These are phyloP conservation scores for Drosophila eohydei DNA, from an alignment of 2,888 invertebrate genomes.

Conservation along the genomic window DNA sequence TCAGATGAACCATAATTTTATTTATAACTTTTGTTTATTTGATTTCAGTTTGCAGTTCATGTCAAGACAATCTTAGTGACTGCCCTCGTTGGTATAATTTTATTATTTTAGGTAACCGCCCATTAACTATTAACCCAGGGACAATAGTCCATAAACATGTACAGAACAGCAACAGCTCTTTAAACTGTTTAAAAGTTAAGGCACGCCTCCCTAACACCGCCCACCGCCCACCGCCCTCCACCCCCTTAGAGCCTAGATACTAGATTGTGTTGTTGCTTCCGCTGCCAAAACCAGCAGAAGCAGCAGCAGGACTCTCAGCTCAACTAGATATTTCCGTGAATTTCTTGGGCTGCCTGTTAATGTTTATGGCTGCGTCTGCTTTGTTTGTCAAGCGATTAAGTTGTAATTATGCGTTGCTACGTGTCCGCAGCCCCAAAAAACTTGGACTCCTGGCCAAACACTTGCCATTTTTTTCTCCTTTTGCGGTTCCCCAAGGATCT, in stretches of 20 bases:
- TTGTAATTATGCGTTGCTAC: constrained; percentile 77
- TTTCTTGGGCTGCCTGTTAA: constrained; percentile 34
- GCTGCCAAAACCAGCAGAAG: too few species aligned
- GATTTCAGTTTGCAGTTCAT: too few species aligned
- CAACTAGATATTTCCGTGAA: constrained; percentile 1
- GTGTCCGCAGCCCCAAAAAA: constrained; percentile 44
- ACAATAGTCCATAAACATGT: constrained; percentile 57
- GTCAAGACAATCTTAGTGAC: background rate
- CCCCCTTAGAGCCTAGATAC: constrained; percentile 19
- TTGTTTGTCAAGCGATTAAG: constrained; percentile 78
- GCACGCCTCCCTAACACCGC: constrained; percentile 56
- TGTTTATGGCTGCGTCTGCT: constrained; percentile 67
- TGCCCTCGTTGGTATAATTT: constrained; percentile 16
- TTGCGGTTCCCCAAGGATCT: constrained; percentile 47
- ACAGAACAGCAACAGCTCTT: constrained; percentile 21
- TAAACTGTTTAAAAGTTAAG: constrained; percentile 58
- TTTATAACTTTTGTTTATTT: background rate
- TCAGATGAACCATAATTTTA: background rate
- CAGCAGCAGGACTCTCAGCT: background rate
- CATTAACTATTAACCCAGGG: constrained; percentile 70
- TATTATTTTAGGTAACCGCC: constrained; percentile 47
- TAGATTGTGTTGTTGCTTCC: constrained; percentile 17
- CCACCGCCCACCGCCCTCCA: constrained; percentile 32
- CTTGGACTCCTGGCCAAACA: constrained; percentile 18
- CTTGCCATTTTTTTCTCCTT: background rate